phyloP scores from a whole-genome alignment of 1,140 invertebrate species.

The Laodelphax striatellus region DNA sequence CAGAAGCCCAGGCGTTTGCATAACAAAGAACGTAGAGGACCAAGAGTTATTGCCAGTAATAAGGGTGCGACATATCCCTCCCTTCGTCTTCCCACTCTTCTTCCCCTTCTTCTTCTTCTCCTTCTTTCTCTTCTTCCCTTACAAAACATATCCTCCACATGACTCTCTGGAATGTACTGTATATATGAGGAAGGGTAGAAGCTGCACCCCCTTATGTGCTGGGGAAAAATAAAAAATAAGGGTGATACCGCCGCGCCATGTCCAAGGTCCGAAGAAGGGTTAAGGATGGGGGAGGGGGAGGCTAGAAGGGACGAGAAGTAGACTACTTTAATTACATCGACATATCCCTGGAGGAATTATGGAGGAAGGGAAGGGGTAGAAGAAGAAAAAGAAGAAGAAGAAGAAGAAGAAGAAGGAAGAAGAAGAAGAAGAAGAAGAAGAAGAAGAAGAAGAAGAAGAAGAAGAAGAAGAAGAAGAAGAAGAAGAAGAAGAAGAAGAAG shows the following conservation, averaged over 20 bases:
- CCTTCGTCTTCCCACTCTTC: conserved; percentile 8
- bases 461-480: conserved; percentile 5
- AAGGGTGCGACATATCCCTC: neutral
- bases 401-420: neutral
- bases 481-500: conserved; percentile 11
- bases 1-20: no score
- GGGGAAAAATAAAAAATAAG: no score
- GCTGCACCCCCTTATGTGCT: no score
- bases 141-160: neutral
- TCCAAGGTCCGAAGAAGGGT: neutral
- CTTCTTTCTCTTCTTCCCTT: no score
- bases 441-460: conserved; percentile 1
- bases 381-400: neutral
- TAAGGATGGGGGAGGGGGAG: conserved; percentile 7
- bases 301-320: conserved; percentile 14
- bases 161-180: conserved; percentile 21
- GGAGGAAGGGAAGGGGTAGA: no score
- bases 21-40: no score
- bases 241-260: no score
- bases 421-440: neutral
- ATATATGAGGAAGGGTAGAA: no score
- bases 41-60: neutral
- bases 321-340: no score
- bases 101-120: no score
- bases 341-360: no score